A percentile compares a stretch with the other conserved stretches of the same genome.
Conservation (phyloP, 1,140 invertebrate species). For the Hyles vespertilio region DNA sequence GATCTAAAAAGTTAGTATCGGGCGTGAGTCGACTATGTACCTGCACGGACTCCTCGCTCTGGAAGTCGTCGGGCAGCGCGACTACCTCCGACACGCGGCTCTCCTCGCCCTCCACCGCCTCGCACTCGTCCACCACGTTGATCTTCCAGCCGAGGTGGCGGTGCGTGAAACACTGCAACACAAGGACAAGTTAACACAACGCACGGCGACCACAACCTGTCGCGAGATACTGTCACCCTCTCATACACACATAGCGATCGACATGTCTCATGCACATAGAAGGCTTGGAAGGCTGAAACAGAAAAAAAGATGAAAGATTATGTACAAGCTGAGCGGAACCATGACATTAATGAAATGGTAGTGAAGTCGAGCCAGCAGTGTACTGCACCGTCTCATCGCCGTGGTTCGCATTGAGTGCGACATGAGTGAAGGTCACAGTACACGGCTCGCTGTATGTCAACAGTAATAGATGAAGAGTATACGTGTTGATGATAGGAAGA, state of each 20-base stretch:
- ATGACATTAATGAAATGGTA: constrained; percentile 4
- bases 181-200: constrained; percentile 10
- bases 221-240: constrained; percentile 31
- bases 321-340: constrained; percentile 40
- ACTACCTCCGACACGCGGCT: constrained; percentile 68
- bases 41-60: constrained; percentile 78
- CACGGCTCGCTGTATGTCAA: not conserved
- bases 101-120: constrained; percentile 78
- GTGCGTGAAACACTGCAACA: constrained; percentile 90
- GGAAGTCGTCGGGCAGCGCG: constrained; percentile 48
- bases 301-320: constrained; percentile 65
- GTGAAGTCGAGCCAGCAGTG: not conserved
- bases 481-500: too few relatives aligned
- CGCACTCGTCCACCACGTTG: constrained; percentile 90
- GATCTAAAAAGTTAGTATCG: constrained; percentile 79
- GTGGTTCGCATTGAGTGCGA: too few relatives aligned
- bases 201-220: too few relatives aligned
- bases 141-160: constrained; percentile 97
- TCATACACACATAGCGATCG: constrained; percentile 31
- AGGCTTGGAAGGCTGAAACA: constrained; percentile 72
- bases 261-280: constrained; percentile 63
- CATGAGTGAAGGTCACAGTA: too few relatives aligned
- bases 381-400: not conserved
- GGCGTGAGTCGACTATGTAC: constrained; percentile 84
- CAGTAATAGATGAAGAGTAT: constrained; percentile 2